These are phyloP conservation scores for Anaspis maculata DNA, from an alignment of 2,888 invertebrate species.

Conservation along the genomic window DNA sequence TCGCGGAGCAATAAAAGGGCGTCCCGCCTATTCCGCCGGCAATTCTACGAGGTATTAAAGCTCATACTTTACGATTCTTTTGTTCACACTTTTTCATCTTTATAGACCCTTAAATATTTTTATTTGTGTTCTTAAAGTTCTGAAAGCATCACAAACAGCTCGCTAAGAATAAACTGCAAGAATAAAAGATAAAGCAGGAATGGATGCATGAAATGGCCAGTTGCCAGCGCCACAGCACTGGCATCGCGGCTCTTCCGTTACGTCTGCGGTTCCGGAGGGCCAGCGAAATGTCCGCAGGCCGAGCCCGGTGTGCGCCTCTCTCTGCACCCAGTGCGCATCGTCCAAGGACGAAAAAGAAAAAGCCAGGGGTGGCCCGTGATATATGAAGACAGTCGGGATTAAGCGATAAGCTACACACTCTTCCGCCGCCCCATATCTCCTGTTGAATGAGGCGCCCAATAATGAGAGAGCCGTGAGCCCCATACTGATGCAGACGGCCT, in stretches of 20 bases:
- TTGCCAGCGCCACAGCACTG: too few species aligned
- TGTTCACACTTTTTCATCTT: conserved; percentile 19
- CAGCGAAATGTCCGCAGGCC: conserved; percentile 12
- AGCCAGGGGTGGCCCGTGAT: conserved; percentile 23
- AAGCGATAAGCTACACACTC: conserved; percentile 36
- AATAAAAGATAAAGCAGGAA: conserved; percentile 23
- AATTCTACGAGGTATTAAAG: too few species aligned
- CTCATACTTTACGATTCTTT: conserved; percentile 9
- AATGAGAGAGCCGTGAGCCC: conserved; percentile 14
- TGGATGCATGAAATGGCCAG: conserved; percentile 29
- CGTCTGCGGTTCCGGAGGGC: conserved; percentile 23
- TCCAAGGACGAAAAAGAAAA: conserved; percentile 8
- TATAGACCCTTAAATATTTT: conserved; percentile 20
- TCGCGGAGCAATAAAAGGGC: too few species aligned
- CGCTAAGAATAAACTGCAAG: conserved; percentile 16
- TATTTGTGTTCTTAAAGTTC: conserved; percentile 20
- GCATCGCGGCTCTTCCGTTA: too few species aligned
- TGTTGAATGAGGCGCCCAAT: conserved; percentile 29
- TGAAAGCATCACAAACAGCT: conserved; percentile 22
- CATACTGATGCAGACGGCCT: too few species aligned
- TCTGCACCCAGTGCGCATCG: conserved; percentile 10
- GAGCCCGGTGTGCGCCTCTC: conserved; percentile 9
- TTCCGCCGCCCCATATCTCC: conserved; percentile 28
- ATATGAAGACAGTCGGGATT: conserved; percentile 34
- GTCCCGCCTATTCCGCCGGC: too few species aligned